Evolutionary conservation across 2,888 invertebrate genomes (phyloP).

Genomic region (Oscheius onirici): DNA sequence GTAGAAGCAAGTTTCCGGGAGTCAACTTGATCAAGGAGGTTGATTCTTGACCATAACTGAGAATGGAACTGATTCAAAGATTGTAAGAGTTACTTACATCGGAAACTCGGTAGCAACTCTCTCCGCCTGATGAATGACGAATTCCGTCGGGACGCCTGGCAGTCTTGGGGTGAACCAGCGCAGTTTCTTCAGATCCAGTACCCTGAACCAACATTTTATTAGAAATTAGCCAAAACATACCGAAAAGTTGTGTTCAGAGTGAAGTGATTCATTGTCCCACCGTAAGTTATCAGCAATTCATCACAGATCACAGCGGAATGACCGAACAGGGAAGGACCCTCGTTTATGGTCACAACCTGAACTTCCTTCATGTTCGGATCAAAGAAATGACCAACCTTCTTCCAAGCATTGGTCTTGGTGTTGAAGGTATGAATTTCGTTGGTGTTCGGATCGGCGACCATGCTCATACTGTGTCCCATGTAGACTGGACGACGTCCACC

Average conservation of each 20-base stretch:
- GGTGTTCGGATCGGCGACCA: conserved; percentile 3
- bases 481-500: conserved; percentile 22
- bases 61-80: not conserved
- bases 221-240: not conserved
- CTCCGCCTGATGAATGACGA: not conserved
- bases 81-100: not conserved
- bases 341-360: conserved; percentile 21
- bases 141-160: conserved; percentile 12
- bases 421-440: conserved; percentile 23
- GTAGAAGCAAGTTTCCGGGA: conserved; percentile 12
- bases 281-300: conserved; percentile 18
- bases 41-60: conserved; percentile 7
- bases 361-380: not conserved
- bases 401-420: not conserved
- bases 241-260: conserved; percentile 15
- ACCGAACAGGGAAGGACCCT: conserved; percentile 24
- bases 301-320: conserved; percentile 22
- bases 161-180: conserved; percentile 22
- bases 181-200: conserved; percentile 14
- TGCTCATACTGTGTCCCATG: not conserved
- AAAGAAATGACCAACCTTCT: conserved; percentile 4
- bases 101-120: conserved; percentile 7
- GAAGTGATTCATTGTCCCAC: not conserved
- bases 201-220: not conserved
- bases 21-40: conserved; percentile 8